These are phyloP conservation scores for Drosophila algonquin DNA, from an alignment of 2,888 invertebrate genomes.

Conservation along the genomic window DNA sequence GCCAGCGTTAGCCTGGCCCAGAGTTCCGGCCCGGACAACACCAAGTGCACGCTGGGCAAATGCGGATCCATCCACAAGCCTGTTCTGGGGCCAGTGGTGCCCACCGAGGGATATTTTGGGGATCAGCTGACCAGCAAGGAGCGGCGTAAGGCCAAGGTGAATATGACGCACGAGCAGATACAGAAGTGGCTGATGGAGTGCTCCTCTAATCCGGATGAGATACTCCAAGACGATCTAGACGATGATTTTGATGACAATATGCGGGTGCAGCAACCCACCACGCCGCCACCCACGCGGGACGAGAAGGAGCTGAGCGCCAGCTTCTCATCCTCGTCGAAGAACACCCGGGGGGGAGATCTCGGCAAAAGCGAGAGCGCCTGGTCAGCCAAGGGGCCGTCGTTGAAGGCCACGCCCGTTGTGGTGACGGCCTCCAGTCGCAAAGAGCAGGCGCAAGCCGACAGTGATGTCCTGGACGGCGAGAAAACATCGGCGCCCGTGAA, in stretches of 20 bases:
- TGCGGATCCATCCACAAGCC: conserved; percentile 84
- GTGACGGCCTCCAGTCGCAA: conserved; percentile 65
- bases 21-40: conserved; percentile 84
- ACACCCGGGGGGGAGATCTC: conserved; percentile 79
- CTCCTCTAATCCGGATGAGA: conserved; percentile 85
- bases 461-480: conserved; percentile 60
- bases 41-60: conserved; percentile 84
- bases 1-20: conserved; percentile 84
- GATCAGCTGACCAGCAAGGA: conserved; percentile 84
- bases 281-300: conserved; percentile 82
- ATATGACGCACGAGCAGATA: conserved; percentile 89
- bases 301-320: conserved; percentile 82
- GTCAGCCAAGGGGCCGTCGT: conserved; percentile 83
- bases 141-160: conserved; percentile 86
- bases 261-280: conserved; percentile 80
- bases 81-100: conserved; percentile 83
- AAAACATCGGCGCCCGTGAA: conserved; percentile 67
- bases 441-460: conserved; percentile 35
- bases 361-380: conserved; percentile 83
- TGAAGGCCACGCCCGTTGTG: conserved; percentile 83
- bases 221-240: conserved; percentile 82
- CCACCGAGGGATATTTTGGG: conserved; percentile 83
- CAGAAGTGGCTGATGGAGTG: conserved; percentile 88
- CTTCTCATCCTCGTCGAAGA: conserved; percentile 82
- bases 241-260: conserved; percentile 83